Conservation (phyloP, 2,888 invertebrate genomes). For the Charanyca ferruginea region DNA sequence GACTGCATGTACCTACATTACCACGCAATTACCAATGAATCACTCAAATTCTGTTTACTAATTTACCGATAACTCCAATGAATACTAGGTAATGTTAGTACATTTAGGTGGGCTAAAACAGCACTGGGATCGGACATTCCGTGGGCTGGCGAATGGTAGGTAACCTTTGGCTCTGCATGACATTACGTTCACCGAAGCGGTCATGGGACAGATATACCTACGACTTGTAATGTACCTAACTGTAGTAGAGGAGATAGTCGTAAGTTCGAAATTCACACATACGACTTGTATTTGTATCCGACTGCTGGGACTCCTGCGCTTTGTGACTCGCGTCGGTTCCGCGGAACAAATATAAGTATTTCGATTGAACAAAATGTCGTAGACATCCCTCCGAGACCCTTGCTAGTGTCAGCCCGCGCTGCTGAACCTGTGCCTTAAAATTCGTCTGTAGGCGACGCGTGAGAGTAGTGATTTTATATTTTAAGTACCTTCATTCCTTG, state of each 20-base stretch:
- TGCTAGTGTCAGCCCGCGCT: too few relatives aligned
- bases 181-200: constrained; percentile 76
- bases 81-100: constrained; percentile 43
- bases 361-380: too few relatives aligned
- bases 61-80: constrained; percentile 36
- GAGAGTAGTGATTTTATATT: too few relatives aligned
- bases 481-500: too few relatives aligned
- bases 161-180: constrained; percentile 78
- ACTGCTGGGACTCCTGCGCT: too few relatives aligned
- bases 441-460: too few relatives aligned
- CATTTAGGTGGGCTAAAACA: constrained; percentile 40
- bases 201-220: constrained; percentile 59
- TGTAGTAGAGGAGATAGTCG: constrained; percentile 14
- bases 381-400: too few relatives aligned
- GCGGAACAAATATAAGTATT: too few relatives aligned
- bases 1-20: neutral
- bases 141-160: constrained; percentile 66
- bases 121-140: constrained; percentile 56
- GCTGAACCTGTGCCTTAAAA: too few relatives aligned
- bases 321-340: too few relatives aligned
- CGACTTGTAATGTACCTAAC: constrained; percentile 13
- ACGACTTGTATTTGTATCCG: too few relatives aligned
- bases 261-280: constrained; percentile 6
- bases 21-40: constrained; percentile 15
- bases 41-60: constrained; percentile 10